Percentiles rank a stretch among this genome's conserved stretches.
phyloP scores from a whole-genome alignment of 2,888 invertebrate species.

The Cosmorhoe ocellata region DNA sequence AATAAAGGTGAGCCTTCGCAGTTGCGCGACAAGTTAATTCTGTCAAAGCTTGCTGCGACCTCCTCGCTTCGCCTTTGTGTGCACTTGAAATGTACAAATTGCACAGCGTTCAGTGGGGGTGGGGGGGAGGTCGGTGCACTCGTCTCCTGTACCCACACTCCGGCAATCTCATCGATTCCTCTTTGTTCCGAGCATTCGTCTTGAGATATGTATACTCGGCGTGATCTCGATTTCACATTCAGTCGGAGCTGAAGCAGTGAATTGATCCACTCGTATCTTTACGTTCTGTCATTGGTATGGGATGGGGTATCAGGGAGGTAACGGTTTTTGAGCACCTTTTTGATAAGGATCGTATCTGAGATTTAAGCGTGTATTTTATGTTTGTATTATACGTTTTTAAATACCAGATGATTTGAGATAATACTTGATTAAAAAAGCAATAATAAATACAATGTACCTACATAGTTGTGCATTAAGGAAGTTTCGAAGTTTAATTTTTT shows the following conservation, averaged over 20 bases:
- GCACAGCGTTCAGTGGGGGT: constrained; percentile 72
- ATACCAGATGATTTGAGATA: no score
- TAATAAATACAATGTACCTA: no score
- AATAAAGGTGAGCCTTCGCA: constrained; percentile 72
- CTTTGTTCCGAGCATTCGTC: constrained; percentile 78
- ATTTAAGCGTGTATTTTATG: not conserved
- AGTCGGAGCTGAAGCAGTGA: constrained; percentile 45
- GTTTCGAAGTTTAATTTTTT: constrained; percentile 1
- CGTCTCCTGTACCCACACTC: constrained; percentile 63
- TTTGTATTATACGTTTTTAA: no score
- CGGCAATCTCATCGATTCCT: constrained; percentile 76
- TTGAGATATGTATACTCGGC: constrained; percentile 68
- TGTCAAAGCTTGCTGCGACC: constrained; percentile 79
- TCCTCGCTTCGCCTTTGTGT: constrained; percentile 79
- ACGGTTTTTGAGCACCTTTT: constrained; percentile 6
- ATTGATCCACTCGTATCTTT: constrained; percentile 50
- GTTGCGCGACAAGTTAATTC: constrained; percentile 78
- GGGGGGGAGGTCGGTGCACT: constrained; percentile 74
- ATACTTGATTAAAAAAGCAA: no score
- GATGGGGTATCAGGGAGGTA: constrained; percentile 11
- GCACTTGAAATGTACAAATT: constrained; percentile 83
- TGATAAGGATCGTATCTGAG: constrained; percentile 3
- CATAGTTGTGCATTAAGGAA: no score
- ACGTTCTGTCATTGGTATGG: constrained; percentile 21
- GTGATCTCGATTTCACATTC: constrained; percentile 76